Evolutionary conservation across 2,888 invertebrate species (phyloP).

Genomic region (Conops quadrifasciatus): DNA sequence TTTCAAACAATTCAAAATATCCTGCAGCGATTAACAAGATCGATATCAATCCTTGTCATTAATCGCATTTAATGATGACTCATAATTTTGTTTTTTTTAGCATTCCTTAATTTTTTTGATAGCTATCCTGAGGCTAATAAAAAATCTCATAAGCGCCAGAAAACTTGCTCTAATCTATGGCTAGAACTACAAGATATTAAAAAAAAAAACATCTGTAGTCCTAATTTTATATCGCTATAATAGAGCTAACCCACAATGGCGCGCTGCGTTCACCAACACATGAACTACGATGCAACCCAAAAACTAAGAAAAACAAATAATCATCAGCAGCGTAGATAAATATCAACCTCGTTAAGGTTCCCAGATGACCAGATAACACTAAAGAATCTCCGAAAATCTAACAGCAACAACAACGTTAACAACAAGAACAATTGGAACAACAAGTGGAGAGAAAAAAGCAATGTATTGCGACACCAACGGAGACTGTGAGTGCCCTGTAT

Average conservation of each 20-base stretch:
- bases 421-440: not conserved
- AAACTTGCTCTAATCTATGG: not conserved
- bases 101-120: conserved; percentile 15
- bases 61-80: not conserved
- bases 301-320: conserved; percentile 3
- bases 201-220: conserved; percentile 23
- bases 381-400: not conserved
- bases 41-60: not conserved
- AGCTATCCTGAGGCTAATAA: not conserved
- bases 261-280: not conserved
- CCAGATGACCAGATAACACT: not conserved
- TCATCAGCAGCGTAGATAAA: conserved; percentile 25
- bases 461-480: conserved; percentile 14
- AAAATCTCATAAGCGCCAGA: not conserved
- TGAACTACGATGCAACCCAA: not conserved
- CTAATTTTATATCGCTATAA: conserved; percentile 30
- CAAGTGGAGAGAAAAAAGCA: conserved; percentile 4
- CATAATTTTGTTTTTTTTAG: not conserved
- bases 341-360: conserved; percentile 30
- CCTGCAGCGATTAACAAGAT: conserved; percentile 3
- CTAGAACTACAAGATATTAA: not conserved
- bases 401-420: not conserved
- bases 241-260: not conserved
- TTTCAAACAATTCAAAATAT: not conserved
- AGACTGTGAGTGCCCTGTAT: not conserved